Base-by-base conservation (phyloP, 2,797 vertebrate genomes). In the Otolemur crassicaudatus region DNA sequence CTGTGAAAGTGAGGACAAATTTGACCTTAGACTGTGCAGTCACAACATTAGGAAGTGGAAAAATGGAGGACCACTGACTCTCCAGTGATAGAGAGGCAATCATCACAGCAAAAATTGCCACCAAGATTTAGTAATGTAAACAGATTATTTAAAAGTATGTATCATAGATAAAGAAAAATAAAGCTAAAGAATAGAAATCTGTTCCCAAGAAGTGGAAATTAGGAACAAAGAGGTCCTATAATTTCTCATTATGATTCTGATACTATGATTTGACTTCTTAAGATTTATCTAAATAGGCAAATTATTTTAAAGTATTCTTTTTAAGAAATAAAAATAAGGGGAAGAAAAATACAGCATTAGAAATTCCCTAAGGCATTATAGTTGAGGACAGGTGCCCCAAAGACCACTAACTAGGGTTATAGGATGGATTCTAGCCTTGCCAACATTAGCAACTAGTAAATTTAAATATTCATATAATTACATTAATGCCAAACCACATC, bases 391-490 rank as follows among this genome's bases (percentile, higher is more conserved):
- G 23, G 12, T 58, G 0, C 0, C 34, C 13, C 12, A 40, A 93
- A 84, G 40, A 70, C 3, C 37, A 58, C 5, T 72, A 65, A 49
- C 11, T 67, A 5, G n/a, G 6, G 16, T 49, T 77, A 5, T 88
- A 19, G 72, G 61, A 60, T 37, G 83, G 3, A 77, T 31, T 81
- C 7, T 73, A 76, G n/a, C 11, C 7, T 67, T 84, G 25, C 19
- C 75, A 69, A 82, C 93, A 93, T 12, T 16, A 89, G 22, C 37
- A 77, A 73, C 5, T 56, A 93, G 17, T 80, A 46, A 81, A 90
- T 40, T 69, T 93, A 85, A 94, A 85, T 85, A 95, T 61, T 85
- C 58, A 81, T 58, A 37, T 1, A 79, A 86, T 67, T 85, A n/a
- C 58, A 56, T 92, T 90, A 94, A 90, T 46, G 53, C 6, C 27